Conservation (phyloP, 2,113 vertebrate species). For the Gobiocypris rarus region DNA sequence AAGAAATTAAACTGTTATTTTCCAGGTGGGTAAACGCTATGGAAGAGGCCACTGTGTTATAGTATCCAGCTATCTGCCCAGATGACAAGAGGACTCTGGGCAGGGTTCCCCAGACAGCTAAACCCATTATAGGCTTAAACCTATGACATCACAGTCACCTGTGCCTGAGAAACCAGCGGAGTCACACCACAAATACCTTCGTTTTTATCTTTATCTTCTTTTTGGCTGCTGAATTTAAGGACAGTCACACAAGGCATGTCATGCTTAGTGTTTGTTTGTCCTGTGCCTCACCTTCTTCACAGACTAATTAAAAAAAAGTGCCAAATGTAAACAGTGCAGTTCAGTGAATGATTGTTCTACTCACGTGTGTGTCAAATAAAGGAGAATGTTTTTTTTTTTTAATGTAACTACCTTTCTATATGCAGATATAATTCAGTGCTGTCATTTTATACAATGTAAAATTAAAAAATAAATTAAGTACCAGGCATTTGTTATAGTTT, state of each 20-base stretch:
- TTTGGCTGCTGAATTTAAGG: constrained; percentile 28
- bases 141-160: constrained; percentile 27
- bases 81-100: background rate
- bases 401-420: constrained; percentile 19
- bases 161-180: constrained; percentile 37
- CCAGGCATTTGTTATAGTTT: background rate
- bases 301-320: constrained; percentile 13
- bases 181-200: constrained; percentile 12
- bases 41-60: constrained; percentile 95
- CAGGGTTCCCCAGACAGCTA: constrained; percentile 10
- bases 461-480: constrained; percentile 6
- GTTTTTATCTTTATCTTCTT: constrained; percentile 7
- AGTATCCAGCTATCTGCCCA: constrained; percentile 70
- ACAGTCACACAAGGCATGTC: constrained; percentile 15
- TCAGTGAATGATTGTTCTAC: constrained; percentile 8
- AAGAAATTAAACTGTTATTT: constrained; percentile 19
- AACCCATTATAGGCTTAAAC: constrained; percentile 31
- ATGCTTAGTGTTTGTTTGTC: background rate
- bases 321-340: constrained; percentile 37
- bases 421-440: constrained; percentile 9
- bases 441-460: constrained; percentile 31
- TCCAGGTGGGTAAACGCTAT: constrained; percentile 93
- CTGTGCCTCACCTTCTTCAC: background rate
- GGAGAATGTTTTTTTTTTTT: background rate
- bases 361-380: constrained; percentile 5